phyloP scores from a whole-genome alignment of 2,113 vertebrate species.

The Hippoglossus stenolepis region DNA sequence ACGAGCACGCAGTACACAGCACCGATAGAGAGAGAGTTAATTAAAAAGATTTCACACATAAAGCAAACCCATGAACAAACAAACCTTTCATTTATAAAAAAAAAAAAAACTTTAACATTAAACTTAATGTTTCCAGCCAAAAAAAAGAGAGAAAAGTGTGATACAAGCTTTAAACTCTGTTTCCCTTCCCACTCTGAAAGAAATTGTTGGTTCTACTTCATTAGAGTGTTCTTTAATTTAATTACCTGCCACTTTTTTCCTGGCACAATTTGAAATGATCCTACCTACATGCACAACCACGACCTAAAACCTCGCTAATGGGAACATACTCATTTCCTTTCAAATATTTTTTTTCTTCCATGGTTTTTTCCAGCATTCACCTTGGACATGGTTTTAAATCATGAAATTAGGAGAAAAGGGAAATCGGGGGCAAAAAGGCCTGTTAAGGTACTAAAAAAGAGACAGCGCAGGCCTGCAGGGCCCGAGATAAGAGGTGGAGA shows the following conservation, averaged over 20 bases:
- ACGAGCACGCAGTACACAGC: constrained; percentile 8
- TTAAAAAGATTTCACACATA: constrained; percentile 73
- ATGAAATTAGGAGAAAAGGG: constrained; percentile 37
- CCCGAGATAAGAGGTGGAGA: constrained; percentile 51
- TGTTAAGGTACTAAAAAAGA: constrained; percentile 66
- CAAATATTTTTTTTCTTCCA: constrained; percentile 16
- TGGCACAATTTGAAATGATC: constrained; percentile 53
- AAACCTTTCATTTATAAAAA: constrained; percentile 59
- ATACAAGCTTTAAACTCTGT: constrained; percentile 47
- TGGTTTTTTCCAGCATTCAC: constrained; percentile 56
- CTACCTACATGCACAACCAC: constrained; percentile 26
- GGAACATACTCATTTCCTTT: constrained; percentile 48
- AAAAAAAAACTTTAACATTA: constrained; percentile 53
- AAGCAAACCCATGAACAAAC: constrained; percentile 61
- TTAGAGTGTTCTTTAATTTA: constrained; percentile 64
- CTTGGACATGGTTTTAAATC: constrained; percentile 64
- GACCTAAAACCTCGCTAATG: constrained; percentile 43
- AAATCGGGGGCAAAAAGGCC: constrained; percentile 45
- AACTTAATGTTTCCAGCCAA: constrained; percentile 62
- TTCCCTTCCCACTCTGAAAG: constrained; percentile 35
- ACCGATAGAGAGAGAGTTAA: constrained; percentile 48
- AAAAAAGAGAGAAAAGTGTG: constrained; percentile 38
- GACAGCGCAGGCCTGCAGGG: constrained; percentile 64
- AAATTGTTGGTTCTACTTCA: constrained; percentile 60
- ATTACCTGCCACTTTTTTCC: constrained; percentile 62